Evolutionary conservation across 1,140 invertebrate species (phyloP).

Genomic region (Galendromus occidentalis): DNA sequence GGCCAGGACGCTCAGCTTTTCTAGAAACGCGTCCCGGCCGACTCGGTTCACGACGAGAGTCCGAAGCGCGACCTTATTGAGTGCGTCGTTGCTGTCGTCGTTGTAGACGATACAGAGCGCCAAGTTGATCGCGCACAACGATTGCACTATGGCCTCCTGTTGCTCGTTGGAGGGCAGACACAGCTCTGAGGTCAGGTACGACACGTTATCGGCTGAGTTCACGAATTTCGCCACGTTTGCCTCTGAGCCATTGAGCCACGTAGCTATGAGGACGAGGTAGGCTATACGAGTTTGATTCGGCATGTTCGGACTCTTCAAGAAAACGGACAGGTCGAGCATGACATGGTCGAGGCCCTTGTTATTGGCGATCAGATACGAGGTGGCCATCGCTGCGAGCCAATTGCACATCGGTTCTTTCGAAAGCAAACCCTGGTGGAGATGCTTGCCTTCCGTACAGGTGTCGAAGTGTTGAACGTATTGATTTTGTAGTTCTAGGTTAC

Average conservation of each 20-base stretch:
- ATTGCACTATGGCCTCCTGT: slow-evolving; percentile 64
- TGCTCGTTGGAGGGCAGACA: slow-evolving; percentile 60
- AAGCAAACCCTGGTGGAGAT: slow-evolving; percentile 84
- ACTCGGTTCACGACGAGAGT: slow-evolving; percentile 65
- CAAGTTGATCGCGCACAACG: slow-evolving; percentile 79
- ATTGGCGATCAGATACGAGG: slow-evolving; percentile 74
- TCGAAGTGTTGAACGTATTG: slow-evolving; percentile 66
- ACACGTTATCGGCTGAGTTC: slow-evolving; percentile 56
- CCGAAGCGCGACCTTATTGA: slow-evolving; percentile 35
- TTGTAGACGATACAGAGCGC: slow-evolving; percentile 82
- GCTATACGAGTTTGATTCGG: slow-evolving; percentile 73
- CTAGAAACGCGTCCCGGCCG: slow-evolving; percentile 67
- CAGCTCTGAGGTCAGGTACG: slow-evolving; percentile 36
- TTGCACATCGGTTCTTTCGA: slow-evolving; percentile 76
- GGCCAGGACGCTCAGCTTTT: slow-evolving; percentile 62
- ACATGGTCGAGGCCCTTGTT: slow-evolving; percentile 55
- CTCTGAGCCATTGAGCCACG: slow-evolving; percentile 70
- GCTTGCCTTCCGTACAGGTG: slow-evolving; percentile 46
- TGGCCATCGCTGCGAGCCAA: slow-evolving; percentile 81
- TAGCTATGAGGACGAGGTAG: slow-evolving; percentile 67
- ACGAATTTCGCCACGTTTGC: slow-evolving; percentile 64
- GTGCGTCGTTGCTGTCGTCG: slow-evolving; percentile 57
- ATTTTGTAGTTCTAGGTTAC: slow-evolving; percentile 70
- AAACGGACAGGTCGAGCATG: slow-evolving; percentile 11
- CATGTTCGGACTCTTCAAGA: slow-evolving; percentile 28